These are phyloP conservation scores for Amazona guildingii DNA, from an alignment of 2,113 vertebrate species.

Conservation along the genomic window DNA sequence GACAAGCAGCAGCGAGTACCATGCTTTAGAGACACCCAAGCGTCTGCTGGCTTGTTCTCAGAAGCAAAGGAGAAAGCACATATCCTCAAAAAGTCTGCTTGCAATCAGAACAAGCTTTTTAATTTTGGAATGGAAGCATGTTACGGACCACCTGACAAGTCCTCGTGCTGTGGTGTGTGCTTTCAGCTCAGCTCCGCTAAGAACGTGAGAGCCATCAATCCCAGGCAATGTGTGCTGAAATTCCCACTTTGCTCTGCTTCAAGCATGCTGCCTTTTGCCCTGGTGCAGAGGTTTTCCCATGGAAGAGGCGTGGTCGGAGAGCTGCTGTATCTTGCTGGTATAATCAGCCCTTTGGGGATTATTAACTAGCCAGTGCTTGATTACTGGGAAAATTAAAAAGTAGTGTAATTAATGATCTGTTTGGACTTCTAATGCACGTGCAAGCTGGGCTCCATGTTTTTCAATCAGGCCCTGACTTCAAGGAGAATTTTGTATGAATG, in stretches of 20 bases:
- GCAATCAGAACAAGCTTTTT: not conserved
- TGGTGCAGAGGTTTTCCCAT: fast-evolving
- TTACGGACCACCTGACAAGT: not conserved
- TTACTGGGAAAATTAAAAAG: conserved; percentile 21
- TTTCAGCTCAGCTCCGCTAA: not conserved
- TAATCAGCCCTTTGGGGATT: conserved; percentile 35
- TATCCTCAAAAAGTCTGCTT: not conserved
- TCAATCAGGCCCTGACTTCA: not conserved
- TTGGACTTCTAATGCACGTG: not conserved
- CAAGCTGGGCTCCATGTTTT: not conserved
- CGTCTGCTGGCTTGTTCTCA: not conserved
- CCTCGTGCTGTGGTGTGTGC: not conserved
- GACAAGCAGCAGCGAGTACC: not conserved
- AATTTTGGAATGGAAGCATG: not conserved
- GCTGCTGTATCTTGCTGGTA: not conserved
- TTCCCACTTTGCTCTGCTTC: not conserved
- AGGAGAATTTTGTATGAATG: not conserved
- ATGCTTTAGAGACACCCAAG: not conserved
- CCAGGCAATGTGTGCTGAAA: not conserved
- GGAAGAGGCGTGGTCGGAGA: conserved; percentile 26
- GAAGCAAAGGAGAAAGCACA: not conserved
- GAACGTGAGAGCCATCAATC: not conserved
- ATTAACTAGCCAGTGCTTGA: conserved; percentile 10
- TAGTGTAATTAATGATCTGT: not conserved
- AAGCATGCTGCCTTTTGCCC: not conserved